Percentiles rank a stretch among this genome's conserved stretches.
phyloP scores from a whole-genome alignment of 2,888 invertebrate genomes.

The Pandemis corylana region DNA sequence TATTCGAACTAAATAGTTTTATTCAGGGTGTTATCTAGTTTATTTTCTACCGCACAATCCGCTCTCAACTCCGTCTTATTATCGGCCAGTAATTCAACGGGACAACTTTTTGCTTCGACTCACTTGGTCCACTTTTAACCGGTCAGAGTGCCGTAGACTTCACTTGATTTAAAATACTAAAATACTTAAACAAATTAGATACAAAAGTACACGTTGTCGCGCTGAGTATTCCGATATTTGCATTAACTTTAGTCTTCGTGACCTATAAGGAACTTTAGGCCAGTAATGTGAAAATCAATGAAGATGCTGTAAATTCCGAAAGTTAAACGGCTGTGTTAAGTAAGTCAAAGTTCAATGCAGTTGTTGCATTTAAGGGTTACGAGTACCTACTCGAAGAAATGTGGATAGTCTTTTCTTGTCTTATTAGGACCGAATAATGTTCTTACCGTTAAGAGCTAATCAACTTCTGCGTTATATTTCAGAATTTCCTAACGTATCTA shows the following conservation, averaged over 20 bases:
- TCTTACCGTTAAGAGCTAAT: neutral
- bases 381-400: neutral
- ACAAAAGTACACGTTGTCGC: slow-evolving; percentile 22
- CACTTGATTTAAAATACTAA: slow-evolving; percentile 49
- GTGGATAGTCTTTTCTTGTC: neutral
- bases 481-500: too few relatives aligned
- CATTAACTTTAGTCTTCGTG: slow-evolving; percentile 30
- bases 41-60: slow-evolving; percentile 63
- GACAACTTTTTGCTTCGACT: slow-evolving; percentile 67
- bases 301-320: slow-evolving; percentile 4
- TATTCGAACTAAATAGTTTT: neutral
- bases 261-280: slow-evolving; percentile 21
- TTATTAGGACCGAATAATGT: neutral
- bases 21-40: neutral
- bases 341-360: neutral
- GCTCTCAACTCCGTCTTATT: slow-evolving; percentile 58
- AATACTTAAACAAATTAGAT: slow-evolving; percentile 42
- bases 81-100: slow-evolving; percentile 64
- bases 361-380: neutral
- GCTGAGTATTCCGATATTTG: slow-evolving; percentile 23
- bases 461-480: too few relatives aligned
- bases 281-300: slow-evolving; percentile 8
- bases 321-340: slow-evolving; percentile 5
- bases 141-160: slow-evolving; percentile 50
- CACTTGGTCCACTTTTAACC: slow-evolving; percentile 62